phyloP scores from a whole-genome alignment of 2,888 invertebrate species.

The Atrina japonica region DNA sequence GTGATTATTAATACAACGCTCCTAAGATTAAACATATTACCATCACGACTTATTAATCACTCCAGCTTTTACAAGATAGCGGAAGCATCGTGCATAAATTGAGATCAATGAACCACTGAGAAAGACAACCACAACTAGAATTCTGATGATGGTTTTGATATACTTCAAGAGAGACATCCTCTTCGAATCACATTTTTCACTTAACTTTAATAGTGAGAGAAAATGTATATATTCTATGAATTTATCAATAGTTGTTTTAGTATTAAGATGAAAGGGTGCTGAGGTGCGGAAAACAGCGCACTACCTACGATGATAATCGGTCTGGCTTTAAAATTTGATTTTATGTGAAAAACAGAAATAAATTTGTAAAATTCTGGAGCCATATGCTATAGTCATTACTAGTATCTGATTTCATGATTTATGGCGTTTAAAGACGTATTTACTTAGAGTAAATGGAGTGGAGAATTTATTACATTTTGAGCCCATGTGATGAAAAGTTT shows the following conservation, averaged over 20 bases:
- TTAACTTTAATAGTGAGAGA: too few species aligned
- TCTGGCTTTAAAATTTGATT: constrained; percentile 12
- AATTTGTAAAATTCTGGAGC: constrained; percentile 36
- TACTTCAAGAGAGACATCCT: too few species aligned
- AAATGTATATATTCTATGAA: too few species aligned
- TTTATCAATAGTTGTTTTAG: not conserved
- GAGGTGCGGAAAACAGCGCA: constrained; percentile 20
- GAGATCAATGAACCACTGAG: too few species aligned
- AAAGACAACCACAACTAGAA: too few species aligned
- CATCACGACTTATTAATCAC: too few species aligned
- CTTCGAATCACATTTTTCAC: too few species aligned
- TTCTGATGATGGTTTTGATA: too few species aligned
- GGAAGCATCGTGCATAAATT: too few species aligned
- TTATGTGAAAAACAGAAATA: constrained; percentile 40
- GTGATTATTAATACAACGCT: too few species aligned
- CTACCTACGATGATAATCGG: constrained; percentile 8
- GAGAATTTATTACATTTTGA: constrained; percentile 36
- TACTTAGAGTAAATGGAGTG: constrained; percentile 38
- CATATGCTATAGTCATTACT: constrained; percentile 35
- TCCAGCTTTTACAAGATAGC: too few species aligned
- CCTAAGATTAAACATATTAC: too few species aligned
- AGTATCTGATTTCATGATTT: constrained; percentile 34
- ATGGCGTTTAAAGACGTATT: constrained; percentile 33
- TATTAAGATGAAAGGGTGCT: constrained; percentile 12
- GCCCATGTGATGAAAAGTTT: not conserved